phyloP scores from a whole-genome alignment of 2,113 vertebrate species.

The Bucco capensis region DNA sequence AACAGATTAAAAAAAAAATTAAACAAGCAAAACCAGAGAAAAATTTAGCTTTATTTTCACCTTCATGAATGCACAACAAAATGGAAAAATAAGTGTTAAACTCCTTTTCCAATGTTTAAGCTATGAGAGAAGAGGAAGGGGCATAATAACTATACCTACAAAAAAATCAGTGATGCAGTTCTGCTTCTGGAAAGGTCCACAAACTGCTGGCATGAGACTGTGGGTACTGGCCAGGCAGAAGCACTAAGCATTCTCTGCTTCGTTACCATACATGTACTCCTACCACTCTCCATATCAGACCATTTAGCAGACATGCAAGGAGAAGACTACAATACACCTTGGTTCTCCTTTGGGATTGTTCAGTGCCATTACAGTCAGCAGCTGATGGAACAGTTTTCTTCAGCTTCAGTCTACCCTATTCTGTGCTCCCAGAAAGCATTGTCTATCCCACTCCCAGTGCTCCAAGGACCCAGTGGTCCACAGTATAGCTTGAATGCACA shows the following conservation, averaged over 20 bases:
- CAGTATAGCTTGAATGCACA: background rate
- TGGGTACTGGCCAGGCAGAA: background rate
- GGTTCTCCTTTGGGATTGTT: background rate
- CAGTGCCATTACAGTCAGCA: background rate
- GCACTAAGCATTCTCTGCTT: background rate
- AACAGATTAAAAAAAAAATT: background rate
- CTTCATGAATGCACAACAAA: background rate
- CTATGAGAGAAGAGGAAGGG: background rate
- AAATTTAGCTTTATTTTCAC: background rate
- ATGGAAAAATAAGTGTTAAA: background rate
- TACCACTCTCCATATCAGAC: background rate
- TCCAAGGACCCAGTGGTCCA: background rate
- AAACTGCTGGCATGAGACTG: background rate
- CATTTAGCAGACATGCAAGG: background rate
- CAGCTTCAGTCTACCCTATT: background rate
- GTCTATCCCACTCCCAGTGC: background rate
- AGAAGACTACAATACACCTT: background rate
- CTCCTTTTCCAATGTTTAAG: background rate
- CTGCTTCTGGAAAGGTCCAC: background rate
- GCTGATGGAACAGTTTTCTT: background rate
- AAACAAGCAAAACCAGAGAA: background rate
- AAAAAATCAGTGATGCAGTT: fast-evolving
- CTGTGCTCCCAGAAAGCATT: background rate
- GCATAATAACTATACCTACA: background rate
- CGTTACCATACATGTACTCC: background rate